Base-by-base conservation (phyloP, 1,140 invertebrate species). In the Tenebrio molitor region DNA sequence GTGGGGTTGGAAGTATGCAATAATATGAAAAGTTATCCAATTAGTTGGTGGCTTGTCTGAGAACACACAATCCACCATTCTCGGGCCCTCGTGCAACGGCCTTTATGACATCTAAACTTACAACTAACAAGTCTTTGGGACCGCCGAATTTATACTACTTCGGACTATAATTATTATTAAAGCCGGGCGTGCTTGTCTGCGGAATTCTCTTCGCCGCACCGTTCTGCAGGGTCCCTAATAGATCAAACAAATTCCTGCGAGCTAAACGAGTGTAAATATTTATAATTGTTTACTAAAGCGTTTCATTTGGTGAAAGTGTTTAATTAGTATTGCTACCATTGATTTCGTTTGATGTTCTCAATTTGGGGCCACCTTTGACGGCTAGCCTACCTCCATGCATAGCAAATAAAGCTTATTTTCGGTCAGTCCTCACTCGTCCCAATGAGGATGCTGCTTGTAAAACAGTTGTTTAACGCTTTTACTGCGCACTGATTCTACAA, bases 1-100 rank as follows among this genome's bases (percentile, higher is more conserved):
- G 23, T 29, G 50, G 50, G 50, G 23, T n/a, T 14, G 50, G 44
- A 58, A 58, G 33, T 58, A 33, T 14, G 50, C 50, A 58, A 23
- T 58, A 58, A 58, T 58, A 29, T 33, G 50, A 58, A 58, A 58
- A 58, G 21, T 58, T 58, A 58, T 58, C 50, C 50, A 58, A 58
- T 58, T 58, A 58, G 50, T 58, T 44, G 17, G 4, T 8, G 46
- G 23, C 46, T 16, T 53, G 25, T 25, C 50, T 25, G 23, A 19
- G 23, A 33, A 10, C 23, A 17, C 23, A 58, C 50, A 58, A 58
- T 33, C 19, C 50, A 16, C 50, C 1, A 33, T 58, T 29, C 50
- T 58, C 23, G 19, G 19, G 19, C 50, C n/a, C 21, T 25, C 23
- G 16, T 53, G 16, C 46, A 6, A 15, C n/a, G 33, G 33, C 50